Evolutionary conservation across 2,113 vertebrate genomes (phyloP).

Genomic region (Gopherus evgoodei): DNA sequence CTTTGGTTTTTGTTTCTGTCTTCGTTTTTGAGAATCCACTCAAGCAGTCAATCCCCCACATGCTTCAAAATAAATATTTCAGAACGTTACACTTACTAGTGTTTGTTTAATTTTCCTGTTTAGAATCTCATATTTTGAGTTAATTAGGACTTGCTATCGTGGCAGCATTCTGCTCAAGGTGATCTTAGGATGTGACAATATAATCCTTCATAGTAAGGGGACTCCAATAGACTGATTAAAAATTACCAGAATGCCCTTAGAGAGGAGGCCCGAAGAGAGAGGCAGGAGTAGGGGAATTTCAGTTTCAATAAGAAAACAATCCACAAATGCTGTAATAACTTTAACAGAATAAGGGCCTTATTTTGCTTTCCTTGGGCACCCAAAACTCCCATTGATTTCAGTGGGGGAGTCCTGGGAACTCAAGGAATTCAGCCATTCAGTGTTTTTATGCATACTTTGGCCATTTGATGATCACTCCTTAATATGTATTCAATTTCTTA

Average conservation of each 20-base stretch:
- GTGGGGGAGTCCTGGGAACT: not conserved
- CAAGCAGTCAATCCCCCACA: conserved; percentile 9
- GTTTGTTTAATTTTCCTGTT: conserved; percentile 39
- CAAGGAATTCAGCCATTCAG: not conserved
- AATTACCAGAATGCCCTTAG: accelerated
- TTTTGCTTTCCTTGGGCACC: conserved; percentile 7
- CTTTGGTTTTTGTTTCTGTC: conserved; percentile 58
- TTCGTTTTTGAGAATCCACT: conserved; percentile 45
- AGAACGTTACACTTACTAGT: not conserved
- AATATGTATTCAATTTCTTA: not conserved
- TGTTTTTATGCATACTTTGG: not conserved
- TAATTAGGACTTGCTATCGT: not conserved
- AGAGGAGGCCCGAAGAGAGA: not conserved
- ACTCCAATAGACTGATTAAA: not conserved
- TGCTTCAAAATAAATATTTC: conserved; percentile 31
- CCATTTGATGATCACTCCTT: not conserved
- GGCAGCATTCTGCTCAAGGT: not conserved
- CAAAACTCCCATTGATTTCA: not conserved
- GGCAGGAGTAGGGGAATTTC: not conserved
- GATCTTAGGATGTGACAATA: not conserved
- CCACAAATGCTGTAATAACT: conserved; percentile 28
- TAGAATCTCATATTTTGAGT: conserved; percentile 29
- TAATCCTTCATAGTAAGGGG: not conserved
- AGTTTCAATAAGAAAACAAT: conserved; percentile 16
- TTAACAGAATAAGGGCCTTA: not conserved